Evolutionary conservation across 2,888 invertebrate species (phyloP).

Genomic region (Pollenia angustigena): DNA sequence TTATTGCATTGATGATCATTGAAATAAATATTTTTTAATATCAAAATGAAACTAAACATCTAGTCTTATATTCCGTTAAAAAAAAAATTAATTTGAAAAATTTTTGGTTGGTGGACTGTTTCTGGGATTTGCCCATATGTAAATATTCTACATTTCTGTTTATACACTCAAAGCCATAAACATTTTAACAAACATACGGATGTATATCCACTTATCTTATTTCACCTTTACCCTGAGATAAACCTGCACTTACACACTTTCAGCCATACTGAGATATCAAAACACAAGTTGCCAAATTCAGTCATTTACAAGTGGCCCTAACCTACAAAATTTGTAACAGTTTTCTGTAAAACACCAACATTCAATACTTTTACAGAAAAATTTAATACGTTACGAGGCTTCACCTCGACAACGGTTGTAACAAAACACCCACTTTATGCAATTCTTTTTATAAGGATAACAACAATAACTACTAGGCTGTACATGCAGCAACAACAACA

Average conservation of each 20-base stretch:
- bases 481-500: no score
- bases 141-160: background rate
- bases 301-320: no score
- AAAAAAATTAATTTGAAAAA: no score
- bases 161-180: background rate
- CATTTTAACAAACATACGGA: no score
- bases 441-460: slow-evolving; percentile 23
- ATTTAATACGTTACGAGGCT: background rate
- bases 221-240: slow-evolving; percentile 7
- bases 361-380: background rate
- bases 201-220: slow-evolving; percentile 15
- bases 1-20: no score
- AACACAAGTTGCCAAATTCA: background rate
- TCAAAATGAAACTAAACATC: no score
- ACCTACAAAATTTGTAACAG: background rate
- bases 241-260: slow-evolving; percentile 11
- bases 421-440: slow-evolving; percentile 55
- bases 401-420: background rate
- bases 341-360: background rate
- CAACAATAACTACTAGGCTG: background rate
- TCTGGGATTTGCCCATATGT: no score
- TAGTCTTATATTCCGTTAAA: no score
- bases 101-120: no score
- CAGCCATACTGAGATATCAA: background rate
- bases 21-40: no score